Evolutionary conservation across 2,888 invertebrate genomes (phyloP).

Genomic region (Cyclophora punctaria): DNA sequence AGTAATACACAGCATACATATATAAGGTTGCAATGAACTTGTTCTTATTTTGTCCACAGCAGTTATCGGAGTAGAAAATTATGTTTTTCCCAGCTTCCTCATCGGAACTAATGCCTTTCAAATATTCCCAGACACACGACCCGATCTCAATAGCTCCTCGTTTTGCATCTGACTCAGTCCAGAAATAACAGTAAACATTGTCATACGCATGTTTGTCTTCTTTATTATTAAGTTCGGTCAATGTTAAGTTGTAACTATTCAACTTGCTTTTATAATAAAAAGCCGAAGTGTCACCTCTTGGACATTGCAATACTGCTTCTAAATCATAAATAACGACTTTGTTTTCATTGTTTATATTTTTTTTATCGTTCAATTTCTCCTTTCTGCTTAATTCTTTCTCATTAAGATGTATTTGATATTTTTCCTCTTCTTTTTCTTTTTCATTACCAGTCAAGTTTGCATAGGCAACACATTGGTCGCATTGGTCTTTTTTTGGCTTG

Average conservation of each 20-base stretch:
- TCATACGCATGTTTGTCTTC: slow-evolving; percentile 8
- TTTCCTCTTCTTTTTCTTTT: slow-evolving; percentile 7
- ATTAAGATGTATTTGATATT: slow-evolving; percentile 13
- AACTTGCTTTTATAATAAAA: slow-evolving; percentile 23
- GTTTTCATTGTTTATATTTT: slow-evolving; percentile 4
- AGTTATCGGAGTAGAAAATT: slow-evolving; percentile 31
- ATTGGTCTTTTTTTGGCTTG: slow-evolving; percentile 20
- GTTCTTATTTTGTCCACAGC: slow-evolving; percentile 28
- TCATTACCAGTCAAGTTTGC: slow-evolving; percentile 8
- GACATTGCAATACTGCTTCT: slow-evolving; percentile 17
- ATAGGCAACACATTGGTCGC: slow-evolving; percentile 9
- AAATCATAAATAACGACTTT: slow-evolving; percentile 18
- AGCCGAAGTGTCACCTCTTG: slow-evolving; percentile 14
- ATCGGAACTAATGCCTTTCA: not conserved
- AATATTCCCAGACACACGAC: slow-evolving; percentile 12
- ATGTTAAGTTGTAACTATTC: slow-evolving; percentile 23
- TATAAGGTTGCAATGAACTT: slow-evolving; percentile 20
- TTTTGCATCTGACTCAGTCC: slow-evolving; percentile 27
- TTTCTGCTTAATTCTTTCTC: slow-evolving; percentile 13
- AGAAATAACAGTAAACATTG: slow-evolving; percentile 24
- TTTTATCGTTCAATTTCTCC: slow-evolving; percentile 13
- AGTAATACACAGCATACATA: slow-evolving; percentile 15
- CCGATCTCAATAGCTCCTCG: slow-evolving; percentile 22
- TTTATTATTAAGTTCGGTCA: slow-evolving; percentile 14
- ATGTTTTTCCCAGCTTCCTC: slow-evolving; percentile 2